A percentile compares a stretch with the other conserved stretches of the same genome.
These are phyloP conservation scores for Ctenopoma kingsleyae DNA, from an alignment of 2,797 vertebrate species.

Conservation along the genomic window DNA sequence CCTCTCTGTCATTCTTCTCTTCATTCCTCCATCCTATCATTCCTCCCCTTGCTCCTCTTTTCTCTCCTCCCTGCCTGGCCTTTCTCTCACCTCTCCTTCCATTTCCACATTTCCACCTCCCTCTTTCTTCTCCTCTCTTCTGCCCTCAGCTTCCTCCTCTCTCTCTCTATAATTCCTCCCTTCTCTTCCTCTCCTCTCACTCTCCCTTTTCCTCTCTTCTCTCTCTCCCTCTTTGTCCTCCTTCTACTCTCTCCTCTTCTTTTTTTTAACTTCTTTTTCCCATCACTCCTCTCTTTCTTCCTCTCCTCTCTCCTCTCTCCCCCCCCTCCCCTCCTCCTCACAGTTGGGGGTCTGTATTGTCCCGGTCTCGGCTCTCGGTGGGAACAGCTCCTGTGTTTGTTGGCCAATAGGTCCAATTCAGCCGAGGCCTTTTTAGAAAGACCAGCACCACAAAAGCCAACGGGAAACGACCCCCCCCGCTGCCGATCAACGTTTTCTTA, in stretches of 20 bases:
- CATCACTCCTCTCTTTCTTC: neutral
- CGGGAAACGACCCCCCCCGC: constrained; percentile 55
- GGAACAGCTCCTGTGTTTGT: constrained; percentile 80
- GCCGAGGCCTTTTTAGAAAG: constrained; percentile 57
- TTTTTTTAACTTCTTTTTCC: neutral
- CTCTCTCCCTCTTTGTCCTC: too few relatives aligned
- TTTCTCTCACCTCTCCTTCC: too few relatives aligned
- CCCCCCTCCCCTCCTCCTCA: constrained; percentile 6
- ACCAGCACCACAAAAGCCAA: constrained; percentile 74
- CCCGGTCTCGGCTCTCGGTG: constrained; percentile 63
- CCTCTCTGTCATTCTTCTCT: neutral
- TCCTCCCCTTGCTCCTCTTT: too few relatives aligned
- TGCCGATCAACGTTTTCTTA: constrained; percentile 37
- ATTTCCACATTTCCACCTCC: too few relatives aligned
- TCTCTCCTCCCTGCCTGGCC: too few relatives aligned
- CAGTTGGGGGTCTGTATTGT: constrained; percentile 65
- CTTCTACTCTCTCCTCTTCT: neutral
- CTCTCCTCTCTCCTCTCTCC: neutral
- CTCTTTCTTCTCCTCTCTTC: too few relatives aligned
- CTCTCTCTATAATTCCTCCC: too few relatives aligned
- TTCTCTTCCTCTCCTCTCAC: too few relatives aligned
- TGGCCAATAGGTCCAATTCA: constrained; percentile 78
- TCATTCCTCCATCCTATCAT: too few relatives aligned
- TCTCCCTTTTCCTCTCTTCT: rapidly evolving
- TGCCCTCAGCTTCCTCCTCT: too few relatives aligned